These are phyloP conservation scores for Dasypus novemcinctus DNA, from an alignment of 2,113 vertebrate genomes.

Conservation along the genomic window DNA sequence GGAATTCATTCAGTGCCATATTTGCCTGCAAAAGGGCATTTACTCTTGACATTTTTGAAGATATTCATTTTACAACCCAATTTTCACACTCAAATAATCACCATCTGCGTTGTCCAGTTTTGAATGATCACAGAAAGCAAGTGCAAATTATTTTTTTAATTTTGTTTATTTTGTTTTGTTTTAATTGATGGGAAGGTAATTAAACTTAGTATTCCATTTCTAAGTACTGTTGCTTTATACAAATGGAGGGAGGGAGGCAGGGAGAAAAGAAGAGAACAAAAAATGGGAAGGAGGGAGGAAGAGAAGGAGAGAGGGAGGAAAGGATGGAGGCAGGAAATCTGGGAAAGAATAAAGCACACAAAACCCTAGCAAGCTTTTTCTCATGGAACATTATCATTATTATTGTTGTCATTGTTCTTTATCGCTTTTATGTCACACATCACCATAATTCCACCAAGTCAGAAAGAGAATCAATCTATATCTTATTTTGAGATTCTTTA, in stretches of 20 bases:
- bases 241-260: neutral
- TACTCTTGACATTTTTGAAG: constrained; percentile 77
- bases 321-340: neutral
- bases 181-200: neutral
- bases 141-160: neutral
- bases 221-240: neutral
- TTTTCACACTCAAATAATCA: constrained; percentile 76
- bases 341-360: neutral
- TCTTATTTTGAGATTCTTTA: constrained; percentile 6
- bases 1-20: constrained; percentile 64
- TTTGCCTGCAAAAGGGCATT: constrained; percentile 75
- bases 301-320: neutral
- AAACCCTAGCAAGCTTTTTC: neutral
- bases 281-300: neutral
- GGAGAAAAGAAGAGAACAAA: neutral
- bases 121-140: neutral
- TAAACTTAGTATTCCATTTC: neutral
- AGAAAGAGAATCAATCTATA: constrained; percentile 19
- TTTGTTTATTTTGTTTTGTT: neutral
- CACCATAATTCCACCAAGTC: neutral
- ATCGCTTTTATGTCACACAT: neutral
- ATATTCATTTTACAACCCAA: constrained; percentile 70
- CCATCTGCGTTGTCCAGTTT: constrained; percentile 73
- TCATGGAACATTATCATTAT: neutral
- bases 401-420: neutral